Percentiles rank a stretch among this genome's conserved stretches.
phyloP scores from a whole-genome alignment of 2,113 vertebrate species.

The Perca fluviatilis region DNA sequence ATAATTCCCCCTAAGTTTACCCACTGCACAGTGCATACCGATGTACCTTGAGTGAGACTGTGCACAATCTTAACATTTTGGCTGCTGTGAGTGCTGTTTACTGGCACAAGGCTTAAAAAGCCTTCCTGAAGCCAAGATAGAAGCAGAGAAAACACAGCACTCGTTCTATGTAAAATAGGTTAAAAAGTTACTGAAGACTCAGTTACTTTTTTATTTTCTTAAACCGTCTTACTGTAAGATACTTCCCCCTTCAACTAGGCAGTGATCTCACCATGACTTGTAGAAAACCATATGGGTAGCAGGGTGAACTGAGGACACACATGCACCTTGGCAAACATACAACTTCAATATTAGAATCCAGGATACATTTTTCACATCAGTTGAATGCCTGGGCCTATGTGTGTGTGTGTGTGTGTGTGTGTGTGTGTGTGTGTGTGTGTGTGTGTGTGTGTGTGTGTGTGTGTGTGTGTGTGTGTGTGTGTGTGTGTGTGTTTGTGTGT shows the following conservation, averaged over 20 bases:
- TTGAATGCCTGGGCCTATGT: conserved; percentile 77
- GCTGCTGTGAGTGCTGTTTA: conserved; percentile 65
- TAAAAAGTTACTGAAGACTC: conserved; percentile 59
- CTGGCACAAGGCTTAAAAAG: conserved; percentile 64
- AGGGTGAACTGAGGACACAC: conserved; percentile 86
- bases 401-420: conserved; percentile 59
- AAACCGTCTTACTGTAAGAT: conserved; percentile 70
- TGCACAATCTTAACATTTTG: conserved; percentile 66
- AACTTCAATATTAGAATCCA: conserved; percentile 86
- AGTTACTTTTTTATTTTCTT: conserved; percentile 43
- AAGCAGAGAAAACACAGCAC: conserved; percentile 61
- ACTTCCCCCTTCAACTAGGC: conserved; percentile 69
- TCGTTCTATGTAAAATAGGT: conserved; percentile 59
- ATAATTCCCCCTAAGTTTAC: conserved; percentile 63
- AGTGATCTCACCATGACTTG: conserved; percentile 83
- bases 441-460: conserved; percentile 64
- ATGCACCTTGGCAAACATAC: conserved; percentile 85
- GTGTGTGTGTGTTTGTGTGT: conserved; percentile 58
- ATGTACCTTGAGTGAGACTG: conserved; percentile 54
- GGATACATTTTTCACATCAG: conserved; percentile 86
- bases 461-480: conserved; percentile 56
- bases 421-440: conserved; percentile 57
- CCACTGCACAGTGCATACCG: conserved; percentile 58
- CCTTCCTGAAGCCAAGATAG: conserved; percentile 62
- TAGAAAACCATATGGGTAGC: conserved; percentile 85